Evolutionary conservation across 2,888 invertebrate species (phyloP).

Genomic region (Antheraea yamamai): DNA sequence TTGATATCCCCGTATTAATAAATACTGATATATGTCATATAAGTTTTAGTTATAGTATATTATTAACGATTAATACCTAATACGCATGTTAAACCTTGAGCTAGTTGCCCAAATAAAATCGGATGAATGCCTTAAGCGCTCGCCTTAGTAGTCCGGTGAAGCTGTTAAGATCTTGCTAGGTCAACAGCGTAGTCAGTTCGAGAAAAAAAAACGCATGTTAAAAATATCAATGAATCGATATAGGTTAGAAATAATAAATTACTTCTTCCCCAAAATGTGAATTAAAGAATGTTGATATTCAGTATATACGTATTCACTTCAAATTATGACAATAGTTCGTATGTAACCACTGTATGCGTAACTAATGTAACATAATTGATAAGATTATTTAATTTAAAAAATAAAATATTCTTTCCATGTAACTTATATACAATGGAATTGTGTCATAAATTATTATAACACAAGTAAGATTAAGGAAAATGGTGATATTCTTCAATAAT

Average conservation of each 20-base stretch:
- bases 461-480: not conserved
- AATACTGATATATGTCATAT: not conserved
- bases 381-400: not conserved
- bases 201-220: too few species aligned
- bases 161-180: too few species aligned
- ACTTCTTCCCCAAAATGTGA: not conserved
- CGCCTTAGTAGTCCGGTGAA: too few species aligned
- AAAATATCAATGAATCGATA: not conserved
- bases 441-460: too few species aligned
- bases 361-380: too few species aligned
- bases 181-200: too few species aligned
- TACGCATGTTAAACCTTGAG: not conserved
- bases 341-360: too few species aligned
- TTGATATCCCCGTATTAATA: not conserved
- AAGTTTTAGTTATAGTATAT: not conserved
- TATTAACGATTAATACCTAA: not conserved
- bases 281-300: not conserved
- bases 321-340: too few species aligned
- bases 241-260: not conserved
- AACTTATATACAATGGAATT: not conserved
- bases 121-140: too few species aligned
- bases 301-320: not conserved
- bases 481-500: not conserved
- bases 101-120: too few species aligned
- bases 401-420: not conserved